These are phyloP conservation scores for Trachelus iudaicus DNA, from an alignment of 2,888 invertebrate genomes.

Conservation along the genomic window DNA sequence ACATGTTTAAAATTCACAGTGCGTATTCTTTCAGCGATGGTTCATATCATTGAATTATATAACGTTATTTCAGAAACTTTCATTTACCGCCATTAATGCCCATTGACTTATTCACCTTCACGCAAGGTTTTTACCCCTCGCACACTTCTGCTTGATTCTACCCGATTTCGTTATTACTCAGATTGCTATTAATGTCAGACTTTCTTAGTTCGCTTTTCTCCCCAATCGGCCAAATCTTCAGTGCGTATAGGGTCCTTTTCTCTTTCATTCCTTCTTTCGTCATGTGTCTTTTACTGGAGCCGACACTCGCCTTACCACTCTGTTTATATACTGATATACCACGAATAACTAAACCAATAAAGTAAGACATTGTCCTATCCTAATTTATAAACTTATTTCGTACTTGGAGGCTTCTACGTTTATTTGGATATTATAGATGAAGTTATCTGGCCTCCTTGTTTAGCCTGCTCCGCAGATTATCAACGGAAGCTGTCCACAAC, in stretches of 20 bases:
- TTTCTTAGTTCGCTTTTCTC: constrained; percentile 24
- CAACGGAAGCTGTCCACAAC: not conserved
- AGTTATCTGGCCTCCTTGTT: not conserved
- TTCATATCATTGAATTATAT: constrained; percentile 22
- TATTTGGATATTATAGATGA: not conserved
- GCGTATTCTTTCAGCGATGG: constrained; percentile 3
- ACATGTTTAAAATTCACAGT: not conserved
- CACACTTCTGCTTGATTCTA: constrained; percentile 13
- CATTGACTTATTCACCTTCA: not conserved
- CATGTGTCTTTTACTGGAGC: not conserved
- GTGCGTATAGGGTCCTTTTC: constrained; percentile 8
- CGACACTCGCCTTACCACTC: not conserved
- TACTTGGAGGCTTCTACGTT: not conserved
- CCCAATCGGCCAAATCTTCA: constrained; percentile 7
- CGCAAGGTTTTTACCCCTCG: constrained; percentile 3
- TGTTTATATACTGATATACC: not conserved
- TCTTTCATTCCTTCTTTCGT: not conserved
- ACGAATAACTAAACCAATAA: not conserved
- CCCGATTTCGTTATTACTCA: not conserved
- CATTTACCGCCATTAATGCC: not conserved
- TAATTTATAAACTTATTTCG: not conserved
- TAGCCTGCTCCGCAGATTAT: not conserved
- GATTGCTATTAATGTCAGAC: constrained; percentile 23
- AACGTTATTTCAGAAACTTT: constrained; percentile 12
- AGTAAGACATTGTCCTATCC: not conserved